Evolutionary conservation across 2,888 invertebrate genomes (phyloP).

Genomic region (Lasius platythorax): DNA sequence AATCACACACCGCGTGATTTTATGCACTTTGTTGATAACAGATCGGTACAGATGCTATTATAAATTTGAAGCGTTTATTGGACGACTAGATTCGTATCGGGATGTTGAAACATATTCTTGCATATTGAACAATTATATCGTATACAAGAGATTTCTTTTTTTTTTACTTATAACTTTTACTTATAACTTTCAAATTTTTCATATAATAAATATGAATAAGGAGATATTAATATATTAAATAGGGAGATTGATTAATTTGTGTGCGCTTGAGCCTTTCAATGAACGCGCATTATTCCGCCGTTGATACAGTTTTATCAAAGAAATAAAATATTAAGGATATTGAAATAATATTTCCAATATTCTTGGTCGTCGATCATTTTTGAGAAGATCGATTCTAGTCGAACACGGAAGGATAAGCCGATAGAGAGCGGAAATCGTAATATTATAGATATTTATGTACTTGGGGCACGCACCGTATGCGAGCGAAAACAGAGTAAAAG

Average conservation of each 20-base stretch:
- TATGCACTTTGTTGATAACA: constrained; percentile 78
- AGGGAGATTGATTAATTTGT: background rate
- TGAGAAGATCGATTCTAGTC: constrained; percentile 16
- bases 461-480: constrained; percentile 68
- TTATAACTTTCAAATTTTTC: background rate
- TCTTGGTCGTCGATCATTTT: background rate
- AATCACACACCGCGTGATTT: constrained; percentile 58
- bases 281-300: background rate
- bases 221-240: constrained; percentile 4
- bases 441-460: constrained; percentile 72
- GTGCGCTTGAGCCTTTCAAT: background rate
- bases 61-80: constrained; percentile 83
- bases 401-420: constrained; percentile 56
- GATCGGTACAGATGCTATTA: constrained; percentile 78
- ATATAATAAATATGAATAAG: background rate
- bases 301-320: background rate
- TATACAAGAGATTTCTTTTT: background rate
- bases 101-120: background rate
- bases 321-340: background rate
- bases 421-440: constrained; percentile 66
- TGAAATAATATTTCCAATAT: background rate
- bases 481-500: constrained; percentile 70
- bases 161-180: background rate
- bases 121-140: background rate
- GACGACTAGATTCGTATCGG: constrained; percentile 61